Evolutionary conservation across 2,113 vertebrate species (phyloP), one percentile per base, ranked within the genome.

Genomic region (Garra rufa): DNA sequence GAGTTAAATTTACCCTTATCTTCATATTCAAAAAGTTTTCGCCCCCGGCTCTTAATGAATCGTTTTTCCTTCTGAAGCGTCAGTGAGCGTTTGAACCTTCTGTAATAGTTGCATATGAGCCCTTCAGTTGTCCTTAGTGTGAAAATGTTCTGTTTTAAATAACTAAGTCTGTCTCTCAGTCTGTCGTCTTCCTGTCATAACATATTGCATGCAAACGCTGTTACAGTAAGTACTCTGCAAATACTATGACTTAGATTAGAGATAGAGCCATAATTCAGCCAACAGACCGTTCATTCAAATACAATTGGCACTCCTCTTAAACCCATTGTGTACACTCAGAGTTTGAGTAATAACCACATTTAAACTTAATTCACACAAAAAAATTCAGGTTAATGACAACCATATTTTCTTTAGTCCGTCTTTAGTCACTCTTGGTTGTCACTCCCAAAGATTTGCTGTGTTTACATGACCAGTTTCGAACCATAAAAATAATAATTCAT

Each of bases 151-250:
- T 74, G 44, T 74, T 14, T n/a, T 55, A 15, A 52, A 52, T 52
- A 52, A 63, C 61, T 63, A 26, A 30, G 26, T 76, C 46, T 24
- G 76, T 17, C 52, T 59, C 30, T 43, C 34, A 41, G 67, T 70
- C 38, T 70, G 19, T n/a, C 34, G 9, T 2, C 11, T 15, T 78
- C n/a, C n/a, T 43, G 34, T 43, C 55, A 78, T 61, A 34, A 78
- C 34, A 78, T 6, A 61, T 8, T 61, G 76, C 76, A 78, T 78
- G 76, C 76, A 61, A 61, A 78, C 61, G 13, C 28, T 55, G 74
- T 76, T 71, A 44, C 10, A 44, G 41, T 17, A 74, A 74, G 71
- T 41, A 34, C 41, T 15, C 28, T 24, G 43, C 9, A 77, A 41
- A 0, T 59, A 15, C 52, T 59, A n/a, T 17, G 19, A 77, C 26